Conservation (phyloP, 2,113 vertebrate species). For the Neolamprologus variostigma region DNA sequence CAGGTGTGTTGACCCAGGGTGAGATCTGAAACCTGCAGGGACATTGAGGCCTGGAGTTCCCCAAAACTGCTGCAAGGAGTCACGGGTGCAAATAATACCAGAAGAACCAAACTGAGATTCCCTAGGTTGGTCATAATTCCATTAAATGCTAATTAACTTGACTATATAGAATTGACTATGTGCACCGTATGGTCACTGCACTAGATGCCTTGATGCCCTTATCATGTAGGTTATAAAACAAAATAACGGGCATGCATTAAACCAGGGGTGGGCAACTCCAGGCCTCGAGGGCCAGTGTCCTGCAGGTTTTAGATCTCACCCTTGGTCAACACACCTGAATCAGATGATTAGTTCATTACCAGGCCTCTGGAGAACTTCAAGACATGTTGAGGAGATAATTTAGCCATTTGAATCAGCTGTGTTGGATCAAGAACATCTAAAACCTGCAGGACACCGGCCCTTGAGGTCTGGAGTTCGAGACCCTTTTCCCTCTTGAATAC, state of each 20-base stretch:
- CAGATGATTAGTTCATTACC: background rate
- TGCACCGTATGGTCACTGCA: background rate
- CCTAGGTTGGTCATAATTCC: background rate
- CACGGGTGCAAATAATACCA: background rate
- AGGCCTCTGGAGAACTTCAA: background rate
- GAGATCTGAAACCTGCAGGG: background rate
- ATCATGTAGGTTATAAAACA: background rate
- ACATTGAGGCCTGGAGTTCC: background rate
- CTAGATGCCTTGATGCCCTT: background rate
- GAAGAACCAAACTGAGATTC: background rate
- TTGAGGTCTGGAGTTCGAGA: background rate
- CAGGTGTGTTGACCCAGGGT: background rate
- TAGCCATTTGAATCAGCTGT: background rate
- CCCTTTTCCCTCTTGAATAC: background rate
- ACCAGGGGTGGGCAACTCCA: background rate
- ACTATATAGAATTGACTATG: background rate
- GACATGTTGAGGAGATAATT: background rate
- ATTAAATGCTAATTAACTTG: background rate
- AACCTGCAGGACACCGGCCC: background rate
- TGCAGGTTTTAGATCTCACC: background rate
- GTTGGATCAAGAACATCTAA: background rate
- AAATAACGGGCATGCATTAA: background rate
- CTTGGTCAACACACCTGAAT: background rate
- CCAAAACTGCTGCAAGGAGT: background rate
- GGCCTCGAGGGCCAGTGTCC: accelerated